Percentiles rank a stretch among this genome's conserved stretches.
Conservation (phyloP, 1,140 invertebrate species). For the Drosophila tani region DNA sequence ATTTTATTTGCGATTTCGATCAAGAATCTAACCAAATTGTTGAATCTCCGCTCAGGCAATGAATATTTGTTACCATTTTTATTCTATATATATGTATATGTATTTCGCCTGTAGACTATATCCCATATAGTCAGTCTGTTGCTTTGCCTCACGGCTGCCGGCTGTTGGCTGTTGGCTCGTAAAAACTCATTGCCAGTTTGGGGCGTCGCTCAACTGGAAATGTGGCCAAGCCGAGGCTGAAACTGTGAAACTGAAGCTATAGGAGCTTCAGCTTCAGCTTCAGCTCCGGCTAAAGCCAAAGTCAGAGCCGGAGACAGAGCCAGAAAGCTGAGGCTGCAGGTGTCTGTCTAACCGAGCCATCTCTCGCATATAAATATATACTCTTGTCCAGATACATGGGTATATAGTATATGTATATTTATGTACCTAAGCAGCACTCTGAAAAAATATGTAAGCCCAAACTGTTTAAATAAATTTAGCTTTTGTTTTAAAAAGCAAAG, state of each 20-base stretch:
- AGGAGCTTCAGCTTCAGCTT: background rate
- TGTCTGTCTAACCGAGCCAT: conserved; percentile 55
- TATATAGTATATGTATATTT: background rate
- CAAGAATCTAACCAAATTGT: background rate
- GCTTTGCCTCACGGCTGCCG: conserved; percentile 23
- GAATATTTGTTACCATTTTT: conserved; percentile 22
- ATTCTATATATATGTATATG: conserved; percentile 6
- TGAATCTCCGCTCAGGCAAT: background rate
- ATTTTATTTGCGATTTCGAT: background rate
- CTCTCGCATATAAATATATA: conserved; percentile 22
- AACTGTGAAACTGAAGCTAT: conserved; percentile 30
- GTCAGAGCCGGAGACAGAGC: conserved; percentile 1
- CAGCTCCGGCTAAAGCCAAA: background rate
- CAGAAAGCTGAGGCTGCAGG: conserved; percentile 57
- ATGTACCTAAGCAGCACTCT: background rate
- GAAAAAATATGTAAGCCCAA: background rate
- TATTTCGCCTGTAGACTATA: conserved; percentile 1
- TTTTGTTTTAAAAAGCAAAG: too few relatives aligned
- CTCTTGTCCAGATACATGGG: conserved; percentile 1
- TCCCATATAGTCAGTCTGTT: conserved; percentile 22
- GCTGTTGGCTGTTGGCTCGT: conserved; percentile 43
- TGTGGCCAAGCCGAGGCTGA: conserved; percentile 54
- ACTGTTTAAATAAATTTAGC: too few relatives aligned
- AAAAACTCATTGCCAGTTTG: conserved; percentile 78
- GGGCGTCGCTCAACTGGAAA: conserved; percentile 79